These are phyloP conservation scores for Lepisosteus oculatus DNA, from an alignment of 2,113 vertebrate genomes.

Conservation along the genomic window DNA sequence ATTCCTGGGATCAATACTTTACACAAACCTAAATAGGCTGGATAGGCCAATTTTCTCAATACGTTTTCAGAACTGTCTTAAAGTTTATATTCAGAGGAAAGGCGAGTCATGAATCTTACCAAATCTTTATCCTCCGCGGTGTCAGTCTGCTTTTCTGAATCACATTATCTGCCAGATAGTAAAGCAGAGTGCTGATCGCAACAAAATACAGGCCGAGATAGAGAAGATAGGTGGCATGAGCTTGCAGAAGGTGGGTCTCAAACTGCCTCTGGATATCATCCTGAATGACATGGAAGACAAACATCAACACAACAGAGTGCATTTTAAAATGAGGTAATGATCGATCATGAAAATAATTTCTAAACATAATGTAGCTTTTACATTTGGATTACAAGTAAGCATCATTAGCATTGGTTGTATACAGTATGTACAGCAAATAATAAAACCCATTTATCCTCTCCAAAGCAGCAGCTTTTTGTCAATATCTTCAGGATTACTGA, in stretches of 20 bases:
- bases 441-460: too few relatives aligned
- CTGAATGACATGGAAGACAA: slow-evolving; percentile 13
- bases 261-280: slow-evolving; percentile 27
- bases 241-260: slow-evolving; percentile 24
- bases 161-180: slow-evolving; percentile 32
- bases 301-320: neutral
- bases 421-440: too few relatives aligned
- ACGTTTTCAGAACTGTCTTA: too few relatives aligned
- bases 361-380: too few relatives aligned
- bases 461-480: too few relatives aligned
- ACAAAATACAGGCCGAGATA: slow-evolving; percentile 24
- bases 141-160: slow-evolving; percentile 35
- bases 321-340: neutral
- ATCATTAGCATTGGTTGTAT: too few relatives aligned
- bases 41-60: too few relatives aligned
- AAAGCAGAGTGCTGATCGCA: slow-evolving; percentile 25
- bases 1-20: too few relatives aligned
- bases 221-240: slow-evolving; percentile 22
- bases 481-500: too few relatives aligned
- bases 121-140: slow-evolving; percentile 27
- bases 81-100: neutral
- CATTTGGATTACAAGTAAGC: too few relatives aligned
- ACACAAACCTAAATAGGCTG: too few relatives aligned
- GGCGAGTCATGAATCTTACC: slow-evolving; percentile 12
- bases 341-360: too few relatives aligned